Percentiles rank a stretch among this genome's conserved stretches.
phyloP scores from a whole-genome alignment of 1,140 invertebrate genomes.

The Drosophila rufa region DNA sequence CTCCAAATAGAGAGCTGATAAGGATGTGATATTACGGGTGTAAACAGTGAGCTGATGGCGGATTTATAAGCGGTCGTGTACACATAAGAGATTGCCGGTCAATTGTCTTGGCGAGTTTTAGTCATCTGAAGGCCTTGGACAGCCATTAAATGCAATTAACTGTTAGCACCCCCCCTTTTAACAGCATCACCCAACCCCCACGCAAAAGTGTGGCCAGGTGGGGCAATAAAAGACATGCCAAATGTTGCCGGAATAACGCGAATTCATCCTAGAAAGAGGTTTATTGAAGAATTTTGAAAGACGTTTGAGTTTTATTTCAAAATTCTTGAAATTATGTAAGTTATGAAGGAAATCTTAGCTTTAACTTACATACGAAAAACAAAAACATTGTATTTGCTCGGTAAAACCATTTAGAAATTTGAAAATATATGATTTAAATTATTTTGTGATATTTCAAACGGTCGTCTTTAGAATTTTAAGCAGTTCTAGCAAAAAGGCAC shows the following conservation, averaged over 20 bases:
- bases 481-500: too few species aligned
- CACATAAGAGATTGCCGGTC: slow-evolving; percentile 20
- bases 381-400: background rate
- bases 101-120: slow-evolving; percentile 1
- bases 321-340: too few species aligned
- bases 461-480: background rate
- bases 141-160: slow-evolving; percentile 28
- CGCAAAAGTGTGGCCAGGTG: slow-evolving; percentile 27
- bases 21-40: background rate
- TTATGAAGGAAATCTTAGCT: background rate
- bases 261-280: background rate
- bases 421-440: background rate
- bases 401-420: background rate
- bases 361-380: slow-evolving; percentile 3
- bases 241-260: background rate
- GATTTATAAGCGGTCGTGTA: slow-evolving; percentile 3
- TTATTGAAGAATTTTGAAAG: background rate
- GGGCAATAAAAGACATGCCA: background rate
- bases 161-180: slow-evolving; percentile 18
- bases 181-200: slow-evolving; percentile 13
- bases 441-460: background rate
- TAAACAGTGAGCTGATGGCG: slow-evolving; percentile 15
- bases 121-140: slow-evolving; percentile 22
- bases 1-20: slow-evolving; percentile 15
- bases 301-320: background rate